Evolutionary conservation across 1,140 invertebrate species (phyloP).

Genomic region (Anoplophora glabripennis): DNA sequence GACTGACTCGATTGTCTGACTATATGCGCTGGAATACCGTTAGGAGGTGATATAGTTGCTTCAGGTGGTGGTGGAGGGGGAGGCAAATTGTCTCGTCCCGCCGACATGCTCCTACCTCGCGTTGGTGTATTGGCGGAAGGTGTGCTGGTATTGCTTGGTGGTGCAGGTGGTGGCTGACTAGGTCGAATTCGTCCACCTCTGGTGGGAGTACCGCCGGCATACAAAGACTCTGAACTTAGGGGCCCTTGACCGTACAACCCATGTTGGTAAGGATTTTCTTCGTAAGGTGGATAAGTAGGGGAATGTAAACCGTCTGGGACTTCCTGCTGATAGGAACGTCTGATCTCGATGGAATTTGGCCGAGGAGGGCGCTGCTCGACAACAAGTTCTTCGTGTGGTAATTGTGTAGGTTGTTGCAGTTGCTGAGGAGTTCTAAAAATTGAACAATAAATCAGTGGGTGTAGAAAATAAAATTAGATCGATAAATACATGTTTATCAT

Average conservation of each 20-base stretch:
- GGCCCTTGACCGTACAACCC: slow-evolving; percentile 44
- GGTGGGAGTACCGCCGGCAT: slow-evolving; percentile 55
- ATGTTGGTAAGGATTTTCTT: slow-evolving; percentile 48
- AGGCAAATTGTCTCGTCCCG: slow-evolving; percentile 67
- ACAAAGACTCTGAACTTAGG: slow-evolving; percentile 47
- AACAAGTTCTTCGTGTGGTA: slow-evolving; percentile 14
- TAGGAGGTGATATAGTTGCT: slow-evolving; percentile 54
- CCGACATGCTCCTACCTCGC: slow-evolving; percentile 63
- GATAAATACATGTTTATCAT: too few species aligned
- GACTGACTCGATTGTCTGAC: slow-evolving; percentile 46
- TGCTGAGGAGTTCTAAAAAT: slow-evolving; percentile 43
- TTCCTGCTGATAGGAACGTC: slow-evolving; percentile 63
- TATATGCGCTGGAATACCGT: slow-evolving; percentile 51
- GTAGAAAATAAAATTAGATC: too few species aligned
- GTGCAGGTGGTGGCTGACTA: slow-evolving; percentile 82
- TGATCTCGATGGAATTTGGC: slow-evolving; percentile 74
- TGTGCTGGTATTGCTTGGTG: slow-evolving; percentile 70
- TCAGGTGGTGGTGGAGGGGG: slow-evolving; percentile 84
- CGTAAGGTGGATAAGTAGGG: slow-evolving; percentile 42
- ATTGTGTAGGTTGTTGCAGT: slow-evolving; percentile 23
- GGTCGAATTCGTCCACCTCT: slow-evolving; percentile 63
- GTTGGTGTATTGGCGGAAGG: slow-evolving; percentile 71
- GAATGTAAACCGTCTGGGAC: slow-evolving; percentile 55
- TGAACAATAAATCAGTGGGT: too few species aligned
- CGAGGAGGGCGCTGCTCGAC: slow-evolving; percentile 57